Conservation (phyloP, 2,113 vertebrate genomes). For the Oreocharis arfaki region DNA sequence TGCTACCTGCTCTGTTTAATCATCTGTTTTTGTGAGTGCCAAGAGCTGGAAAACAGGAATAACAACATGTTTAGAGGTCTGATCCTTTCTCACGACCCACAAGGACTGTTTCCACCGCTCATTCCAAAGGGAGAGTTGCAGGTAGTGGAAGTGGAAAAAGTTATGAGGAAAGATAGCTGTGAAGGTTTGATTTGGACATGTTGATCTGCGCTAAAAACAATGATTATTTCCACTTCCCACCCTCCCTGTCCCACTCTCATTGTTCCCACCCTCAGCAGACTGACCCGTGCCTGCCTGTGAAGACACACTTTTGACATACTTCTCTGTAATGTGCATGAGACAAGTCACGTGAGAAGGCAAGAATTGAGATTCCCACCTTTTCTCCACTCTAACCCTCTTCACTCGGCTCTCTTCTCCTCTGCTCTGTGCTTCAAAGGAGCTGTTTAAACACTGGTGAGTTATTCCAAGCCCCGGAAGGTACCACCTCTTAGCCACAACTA, state of each 20-base stretch:
- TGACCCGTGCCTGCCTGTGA: background rate
- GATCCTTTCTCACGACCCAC: constrained; percentile 61
- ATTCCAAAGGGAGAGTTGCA: constrained; percentile 38
- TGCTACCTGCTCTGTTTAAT: constrained; percentile 23
- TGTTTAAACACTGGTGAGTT: background rate
- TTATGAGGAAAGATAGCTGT: constrained; percentile 49
- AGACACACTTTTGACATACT: background rate
- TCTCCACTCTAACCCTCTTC: background rate
- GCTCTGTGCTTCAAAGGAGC: background rate
- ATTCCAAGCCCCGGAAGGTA: background rate
- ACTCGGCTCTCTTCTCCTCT: background rate
- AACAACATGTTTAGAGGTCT: constrained; percentile 49
- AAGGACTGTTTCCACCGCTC: constrained; percentile 51
- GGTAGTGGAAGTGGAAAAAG: constrained; percentile 59
- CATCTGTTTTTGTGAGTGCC: constrained; percentile 15
- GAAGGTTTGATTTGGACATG: constrained; percentile 44
- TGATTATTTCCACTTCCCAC: constrained; percentile 25
- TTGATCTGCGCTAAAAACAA: constrained; percentile 12
- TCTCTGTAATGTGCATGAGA: background rate
- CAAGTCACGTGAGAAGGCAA: background rate
- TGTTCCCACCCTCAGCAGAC: background rate
- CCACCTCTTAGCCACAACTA: background rate
- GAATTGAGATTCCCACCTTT: background rate
- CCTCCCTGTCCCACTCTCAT: background rate
- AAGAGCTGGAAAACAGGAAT: constrained; percentile 46